These are phyloP conservation scores for Ceratitis capitata DNA, from an alignment of 1,140 invertebrate genomes.

Conservation along the genomic window DNA sequence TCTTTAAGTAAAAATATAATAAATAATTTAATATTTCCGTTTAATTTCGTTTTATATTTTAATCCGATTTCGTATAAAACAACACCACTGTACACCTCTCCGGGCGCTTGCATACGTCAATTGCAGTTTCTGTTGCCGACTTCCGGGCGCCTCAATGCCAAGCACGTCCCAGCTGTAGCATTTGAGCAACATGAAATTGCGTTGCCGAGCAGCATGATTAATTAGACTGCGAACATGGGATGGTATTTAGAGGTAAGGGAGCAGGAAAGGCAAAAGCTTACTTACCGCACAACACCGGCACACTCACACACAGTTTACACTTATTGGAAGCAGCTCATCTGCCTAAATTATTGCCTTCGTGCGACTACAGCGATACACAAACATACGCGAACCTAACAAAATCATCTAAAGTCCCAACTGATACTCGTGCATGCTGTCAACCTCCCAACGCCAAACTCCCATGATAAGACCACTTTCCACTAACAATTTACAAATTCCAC, in stretches of 20 bases:
- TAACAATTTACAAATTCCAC: not conserved
- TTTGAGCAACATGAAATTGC: conserved; percentile 35
- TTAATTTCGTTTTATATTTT: too few species aligned
- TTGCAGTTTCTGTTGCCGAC: conserved; percentile 3
- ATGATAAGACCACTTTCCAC: too few species aligned
- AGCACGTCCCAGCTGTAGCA: conserved; percentile 39
- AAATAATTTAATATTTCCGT: too few species aligned
- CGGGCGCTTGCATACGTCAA: not conserved
- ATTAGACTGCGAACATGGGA: not conserved
- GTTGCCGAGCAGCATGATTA: conserved; percentile 37
- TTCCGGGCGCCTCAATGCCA: not conserved
- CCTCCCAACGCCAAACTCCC: not conserved
- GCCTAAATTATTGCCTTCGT: not conserved
- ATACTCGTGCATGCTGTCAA: not conserved
- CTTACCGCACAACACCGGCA: not conserved
- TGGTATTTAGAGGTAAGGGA: not conserved
- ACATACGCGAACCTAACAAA: not conserved
- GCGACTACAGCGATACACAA: too few species aligned
- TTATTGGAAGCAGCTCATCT: not conserved
- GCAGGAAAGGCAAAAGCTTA: not conserved
- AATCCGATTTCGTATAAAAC: not conserved
- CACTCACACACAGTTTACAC: not conserved
- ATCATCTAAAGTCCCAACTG: not conserved
- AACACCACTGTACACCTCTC: not conserved
- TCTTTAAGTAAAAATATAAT: too few species aligned